Evolutionary conservation across 2,797 vertebrate species (phyloP).

Genomic region (Schizothorax lantsangensis): DNA sequence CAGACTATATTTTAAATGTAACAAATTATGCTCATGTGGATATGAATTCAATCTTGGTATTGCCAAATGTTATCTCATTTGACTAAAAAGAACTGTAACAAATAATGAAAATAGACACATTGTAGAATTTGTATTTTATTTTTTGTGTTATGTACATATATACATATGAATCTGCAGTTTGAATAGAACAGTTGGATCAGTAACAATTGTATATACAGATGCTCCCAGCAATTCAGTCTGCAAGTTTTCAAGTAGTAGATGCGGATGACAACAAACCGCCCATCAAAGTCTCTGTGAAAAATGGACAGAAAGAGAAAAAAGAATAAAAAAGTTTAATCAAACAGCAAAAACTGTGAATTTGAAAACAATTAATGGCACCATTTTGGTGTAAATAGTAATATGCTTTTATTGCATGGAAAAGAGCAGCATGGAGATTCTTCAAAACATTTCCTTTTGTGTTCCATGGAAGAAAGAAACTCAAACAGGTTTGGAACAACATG

Average conservation of each 20-base stretch:
- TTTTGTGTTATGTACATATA: conserved; percentile 58
- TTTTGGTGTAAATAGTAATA: not conserved
- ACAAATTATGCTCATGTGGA: not conserved
- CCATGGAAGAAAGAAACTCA: not conserved
- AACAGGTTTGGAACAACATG: not conserved
- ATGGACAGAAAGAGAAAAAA: conserved; percentile 7
- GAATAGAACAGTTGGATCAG: conserved; percentile 19
- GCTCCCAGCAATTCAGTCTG: conserved; percentile 42
- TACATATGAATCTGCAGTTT: conserved; percentile 29
- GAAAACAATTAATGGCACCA: not conserved
- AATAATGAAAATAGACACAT: not conserved
- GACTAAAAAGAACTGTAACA: not conserved
- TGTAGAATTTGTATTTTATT: conserved; percentile 35
- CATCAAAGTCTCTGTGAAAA: conserved; percentile 57
- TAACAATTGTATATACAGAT: conserved; percentile 46
- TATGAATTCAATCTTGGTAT: not conserved
- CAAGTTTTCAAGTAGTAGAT: conserved; percentile 56
- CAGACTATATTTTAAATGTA: not conserved
- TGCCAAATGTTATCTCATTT: not conserved
- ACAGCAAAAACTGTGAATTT: not conserved
- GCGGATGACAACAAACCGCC: not conserved
- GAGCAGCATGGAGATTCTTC: not conserved
- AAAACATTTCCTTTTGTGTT: not conserved
- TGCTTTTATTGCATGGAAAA: not conserved
- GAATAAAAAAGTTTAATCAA: not conserved